Evolutionary conservation across 2,888 invertebrate genomes (phyloP), one percentile per base, ranked within the genome.

Genomic region (Sialis fuliginosa): DNA sequence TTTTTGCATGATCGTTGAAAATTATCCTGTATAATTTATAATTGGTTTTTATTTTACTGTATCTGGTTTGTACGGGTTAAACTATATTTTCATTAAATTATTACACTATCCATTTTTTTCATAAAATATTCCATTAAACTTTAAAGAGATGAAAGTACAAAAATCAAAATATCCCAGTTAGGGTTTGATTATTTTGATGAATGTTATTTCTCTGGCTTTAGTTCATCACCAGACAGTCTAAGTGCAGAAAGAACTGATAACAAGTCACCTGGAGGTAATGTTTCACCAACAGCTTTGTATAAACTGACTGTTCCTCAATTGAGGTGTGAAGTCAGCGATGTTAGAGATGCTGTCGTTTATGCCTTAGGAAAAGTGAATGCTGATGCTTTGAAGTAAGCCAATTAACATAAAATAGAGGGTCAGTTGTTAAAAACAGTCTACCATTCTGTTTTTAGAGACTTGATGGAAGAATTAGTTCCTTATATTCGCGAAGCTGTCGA

Each of bases 291-390:
- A 33, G 83, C 86, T 31, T 71, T 97, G 33, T 96, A 96, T 66
- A 95, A 95, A 67, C 73, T 93, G 53, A 80, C 95, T 8, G 87
- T 93, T 48, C 95, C 93, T 6, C 72, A 96, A 54, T 73, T 97
- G 47, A 75, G 92, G 47, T 95, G 92, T 66, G 98, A 98, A 65
- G 83, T 86, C 46, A 76, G 79, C 2, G 97, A 98, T 62, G 90
- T 98, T 51, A 70, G 96, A 49, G 96, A 97, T 66, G 85, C 93
- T 1, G 91, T 91, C 6, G 88, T 96, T 9, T 78, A 85, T 54
- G 96, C 96, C 2, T 76, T 96, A 51, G 97, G 97, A 45, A 87
- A 91, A 69, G 87, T 93, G 59, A 98, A 97, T 66, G 83, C 91
- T 12, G 84, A 87, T 54, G 92, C 95, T 6, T 76, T 97, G 51